A percentile compares a stretch with the other conserved stretches of the same genome.
Evolutionary conservation across 2,797 vertebrate species (phyloP).

Genomic region (Halcyon badia): DNA sequence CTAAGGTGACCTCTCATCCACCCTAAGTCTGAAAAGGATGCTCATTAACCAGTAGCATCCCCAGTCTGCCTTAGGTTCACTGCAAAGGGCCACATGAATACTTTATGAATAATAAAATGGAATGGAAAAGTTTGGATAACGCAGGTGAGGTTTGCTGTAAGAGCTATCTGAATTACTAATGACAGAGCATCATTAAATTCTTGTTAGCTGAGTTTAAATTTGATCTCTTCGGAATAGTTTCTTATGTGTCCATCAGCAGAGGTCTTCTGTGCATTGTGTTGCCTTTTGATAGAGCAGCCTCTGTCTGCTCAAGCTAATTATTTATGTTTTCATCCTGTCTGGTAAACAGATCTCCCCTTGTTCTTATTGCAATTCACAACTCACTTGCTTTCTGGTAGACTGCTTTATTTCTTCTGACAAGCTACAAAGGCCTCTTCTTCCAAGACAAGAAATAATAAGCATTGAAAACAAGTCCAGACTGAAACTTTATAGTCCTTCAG

Average conservation of each 20-base stretch:
- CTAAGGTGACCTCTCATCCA: background rate
- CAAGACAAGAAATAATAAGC: slow-evolving; percentile 16
- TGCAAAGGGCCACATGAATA: slow-evolving; percentile 4
- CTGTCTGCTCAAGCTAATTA: slow-evolving; percentile 38
- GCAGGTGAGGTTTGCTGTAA: background rate
- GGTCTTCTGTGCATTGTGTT: background rate
- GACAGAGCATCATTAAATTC: background rate
- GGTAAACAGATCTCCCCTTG: slow-evolving; percentile 40
- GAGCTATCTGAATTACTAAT: slow-evolving; percentile 5
- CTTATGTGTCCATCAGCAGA: background rate
- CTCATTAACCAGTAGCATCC: slow-evolving; percentile 16
- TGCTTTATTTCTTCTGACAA: slow-evolving; percentile 31
- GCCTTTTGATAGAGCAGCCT: background rate
- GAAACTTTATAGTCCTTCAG: slow-evolving; percentile 1
- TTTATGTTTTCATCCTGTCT: slow-evolving; percentile 18
- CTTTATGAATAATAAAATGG: slow-evolving; percentile 23
- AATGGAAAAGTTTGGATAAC: slow-evolving; percentile 1
- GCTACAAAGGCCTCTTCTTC: background rate
- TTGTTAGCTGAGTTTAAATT: slow-evolving; percentile 20
- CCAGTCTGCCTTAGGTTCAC: background rate
- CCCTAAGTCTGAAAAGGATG: background rate
- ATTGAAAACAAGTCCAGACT: background rate
- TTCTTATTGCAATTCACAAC: background rate
- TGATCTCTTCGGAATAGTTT: background rate
- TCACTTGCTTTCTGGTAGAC: background rate